Evolutionary conservation across 2,797 vertebrate species (phyloP).

Genomic region (Chaetodon trifasciatus): DNA sequence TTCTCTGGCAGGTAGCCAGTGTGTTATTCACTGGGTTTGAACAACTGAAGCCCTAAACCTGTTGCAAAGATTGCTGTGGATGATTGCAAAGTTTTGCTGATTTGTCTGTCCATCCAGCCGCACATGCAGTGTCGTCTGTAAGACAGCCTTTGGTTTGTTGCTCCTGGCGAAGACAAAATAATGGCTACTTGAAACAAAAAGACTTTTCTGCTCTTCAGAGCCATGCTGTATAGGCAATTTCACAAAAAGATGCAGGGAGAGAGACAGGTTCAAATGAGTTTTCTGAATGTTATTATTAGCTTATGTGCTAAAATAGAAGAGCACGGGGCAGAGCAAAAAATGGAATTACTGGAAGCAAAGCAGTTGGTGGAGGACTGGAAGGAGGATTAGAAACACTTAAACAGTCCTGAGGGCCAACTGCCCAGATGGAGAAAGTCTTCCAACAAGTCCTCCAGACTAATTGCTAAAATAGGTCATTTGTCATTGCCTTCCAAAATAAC

Average conservation of each 20-base stretch:
- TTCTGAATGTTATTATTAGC: neutral
- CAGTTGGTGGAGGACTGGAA: conserved; percentile 3
- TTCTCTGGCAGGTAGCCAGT: neutral
- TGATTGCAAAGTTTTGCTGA: conserved; percentile 35
- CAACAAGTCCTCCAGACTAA: conserved; percentile 30
- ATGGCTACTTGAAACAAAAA: conserved; percentile 22
- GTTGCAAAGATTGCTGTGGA: conserved; percentile 45
- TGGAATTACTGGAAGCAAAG: conserved; percentile 7
- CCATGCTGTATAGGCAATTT: conserved; percentile 18
- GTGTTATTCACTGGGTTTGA: conserved; percentile 25
- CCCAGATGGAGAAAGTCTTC: conserved; percentile 48
- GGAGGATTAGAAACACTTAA: conserved; percentile 40
- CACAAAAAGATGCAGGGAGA: neutral
- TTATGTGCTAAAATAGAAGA: neutral
- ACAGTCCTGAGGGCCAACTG: conserved; percentile 33
- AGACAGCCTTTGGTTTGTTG: conserved; percentile 36
- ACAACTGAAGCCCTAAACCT: conserved; percentile 23
- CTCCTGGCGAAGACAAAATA: conserved; percentile 41
- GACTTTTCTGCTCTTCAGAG: neutral
- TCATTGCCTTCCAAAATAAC: conserved; percentile 25
- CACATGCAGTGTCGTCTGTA: conserved; percentile 21
- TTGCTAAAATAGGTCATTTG: conserved; percentile 41
- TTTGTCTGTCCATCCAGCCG: conserved; percentile 19
- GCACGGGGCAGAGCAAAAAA: neutral
- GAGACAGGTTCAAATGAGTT: neutral